phyloP scores from a whole-genome alignment of 2,113 vertebrate species.

The Hypanus sabinus region DNA sequence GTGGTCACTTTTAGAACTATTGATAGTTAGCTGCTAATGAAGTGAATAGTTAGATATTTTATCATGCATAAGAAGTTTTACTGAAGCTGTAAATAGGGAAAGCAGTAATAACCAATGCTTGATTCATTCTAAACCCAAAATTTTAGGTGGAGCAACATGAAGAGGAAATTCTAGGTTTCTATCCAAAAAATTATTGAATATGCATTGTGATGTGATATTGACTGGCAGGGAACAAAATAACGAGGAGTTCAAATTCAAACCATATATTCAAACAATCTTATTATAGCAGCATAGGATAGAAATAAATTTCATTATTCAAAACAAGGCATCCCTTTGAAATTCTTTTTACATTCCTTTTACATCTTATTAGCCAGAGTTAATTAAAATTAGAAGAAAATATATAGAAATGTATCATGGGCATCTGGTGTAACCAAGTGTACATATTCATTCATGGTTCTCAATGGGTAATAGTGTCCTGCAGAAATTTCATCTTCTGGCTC shows the following conservation, averaged over 20 bases:
- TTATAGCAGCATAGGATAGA: background rate
- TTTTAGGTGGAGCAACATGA: conserved; percentile 1
- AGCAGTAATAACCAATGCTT: background rate
- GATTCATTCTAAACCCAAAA: background rate
- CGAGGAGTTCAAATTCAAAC: background rate
- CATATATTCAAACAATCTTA: background rate
- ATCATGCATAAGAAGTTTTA: background rate
- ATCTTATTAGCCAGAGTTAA: background rate
- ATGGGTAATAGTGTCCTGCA: background rate
- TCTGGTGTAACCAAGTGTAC: background rate
- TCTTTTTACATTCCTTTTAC: background rate
- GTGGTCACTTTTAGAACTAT: background rate
- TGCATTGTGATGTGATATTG: background rate
- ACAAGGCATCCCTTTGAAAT: background rate
- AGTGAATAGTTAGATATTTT: background rate
- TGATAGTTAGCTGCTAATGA: no score
- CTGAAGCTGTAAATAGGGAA: background rate
- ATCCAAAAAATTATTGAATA: background rate
- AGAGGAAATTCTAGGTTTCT: background rate
- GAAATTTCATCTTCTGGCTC: background rate
- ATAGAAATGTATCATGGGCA: background rate
- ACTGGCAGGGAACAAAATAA: background rate
- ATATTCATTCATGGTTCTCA: background rate
- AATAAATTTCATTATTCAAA: background rate
- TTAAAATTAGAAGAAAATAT: background rate